A percentile compares a stretch with the other conserved stretches of the same genome.
phyloP scores from a whole-genome alignment of 64 coral and sea anemone species.

The Cladopsammia gracilis region DNA sequence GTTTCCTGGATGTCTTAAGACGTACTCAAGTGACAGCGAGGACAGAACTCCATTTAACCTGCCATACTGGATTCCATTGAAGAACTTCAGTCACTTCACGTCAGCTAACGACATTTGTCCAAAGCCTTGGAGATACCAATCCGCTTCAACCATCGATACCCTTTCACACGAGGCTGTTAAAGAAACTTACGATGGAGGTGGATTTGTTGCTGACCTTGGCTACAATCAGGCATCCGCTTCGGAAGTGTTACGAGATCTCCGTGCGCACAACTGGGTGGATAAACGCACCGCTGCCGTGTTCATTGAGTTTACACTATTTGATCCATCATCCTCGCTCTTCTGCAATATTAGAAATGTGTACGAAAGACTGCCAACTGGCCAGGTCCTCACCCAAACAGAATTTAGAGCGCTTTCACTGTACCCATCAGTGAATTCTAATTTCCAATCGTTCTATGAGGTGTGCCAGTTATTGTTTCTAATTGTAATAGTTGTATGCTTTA shows the following conservation, averaged over 20 bases:
- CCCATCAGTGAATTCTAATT: neutral
- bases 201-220: slow-evolving; percentile 45
- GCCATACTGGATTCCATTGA: slow-evolving; percentile 12
- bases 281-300: neutral
- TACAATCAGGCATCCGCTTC: slow-evolving; percentile 28
- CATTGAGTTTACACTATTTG: slow-evolving; percentile 47
- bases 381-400: neutral
- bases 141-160: neutral
- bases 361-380: slow-evolving; percentile 52
- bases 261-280: slow-evolving; percentile 18
- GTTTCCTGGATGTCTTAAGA: neutral
- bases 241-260: neutral
- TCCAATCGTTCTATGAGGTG: slow-evolving; percentile 18
- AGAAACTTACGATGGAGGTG: slow-evolving; percentile 51
- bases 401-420: slow-evolving; percentile 31
- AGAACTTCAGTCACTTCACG: neutral
- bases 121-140: slow-evolving; percentile 49
- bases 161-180: slow-evolving; percentile 10
- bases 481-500: neutral
- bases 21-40: neutral
- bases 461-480: slow-evolving; percentile 49
- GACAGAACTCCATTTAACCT: neutral
- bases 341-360: slow-evolving; percentile 37
- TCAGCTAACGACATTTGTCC: slow-evolving; percentile 39
- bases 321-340: slow-evolving; percentile 36